These are phyloP conservation scores for Cavia porcellus DNA, from an alignment of 2,113 vertebrate species.

Conservation along the genomic window DNA sequence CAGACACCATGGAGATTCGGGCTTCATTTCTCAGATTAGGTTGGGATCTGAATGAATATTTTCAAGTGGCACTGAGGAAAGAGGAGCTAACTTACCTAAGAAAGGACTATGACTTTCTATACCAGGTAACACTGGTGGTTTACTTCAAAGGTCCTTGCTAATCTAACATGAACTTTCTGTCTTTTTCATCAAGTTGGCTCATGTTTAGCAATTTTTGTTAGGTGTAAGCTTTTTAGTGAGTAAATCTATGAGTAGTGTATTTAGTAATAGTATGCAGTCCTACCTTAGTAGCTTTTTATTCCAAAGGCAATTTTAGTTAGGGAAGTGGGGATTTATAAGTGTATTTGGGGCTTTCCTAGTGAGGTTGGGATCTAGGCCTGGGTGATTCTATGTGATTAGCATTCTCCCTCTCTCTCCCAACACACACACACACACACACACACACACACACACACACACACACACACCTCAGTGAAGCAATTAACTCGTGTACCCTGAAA, in stretches of 20 bases:
- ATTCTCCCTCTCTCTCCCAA: background rate
- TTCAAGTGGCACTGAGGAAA: background rate
- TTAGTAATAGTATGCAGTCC: background rate
- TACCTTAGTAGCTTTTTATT: conserved; percentile 21
- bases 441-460: background rate
- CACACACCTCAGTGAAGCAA: background rate
- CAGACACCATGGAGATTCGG: background rate
- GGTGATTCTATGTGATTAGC: background rate
- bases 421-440: background rate
- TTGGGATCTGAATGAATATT: background rate
- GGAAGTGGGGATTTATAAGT: background rate
- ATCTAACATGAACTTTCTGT: background rate
- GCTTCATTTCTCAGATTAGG: background rate
- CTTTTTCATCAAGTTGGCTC: background rate
- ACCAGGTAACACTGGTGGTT: background rate
- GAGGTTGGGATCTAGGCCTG: background rate
- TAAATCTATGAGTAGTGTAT: conserved; percentile 19
- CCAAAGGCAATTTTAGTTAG: conserved; percentile 13
- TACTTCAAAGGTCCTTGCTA: background rate
- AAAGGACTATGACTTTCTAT: background rate
- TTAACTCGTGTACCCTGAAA: background rate
- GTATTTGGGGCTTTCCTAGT: background rate
- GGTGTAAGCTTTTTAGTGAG: conserved; percentile 7
- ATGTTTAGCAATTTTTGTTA: background rate
- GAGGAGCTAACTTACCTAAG: background rate